phyloP scores from a whole-genome alignment of 1,140 invertebrate species.

The Drosophila subobscura region DNA sequence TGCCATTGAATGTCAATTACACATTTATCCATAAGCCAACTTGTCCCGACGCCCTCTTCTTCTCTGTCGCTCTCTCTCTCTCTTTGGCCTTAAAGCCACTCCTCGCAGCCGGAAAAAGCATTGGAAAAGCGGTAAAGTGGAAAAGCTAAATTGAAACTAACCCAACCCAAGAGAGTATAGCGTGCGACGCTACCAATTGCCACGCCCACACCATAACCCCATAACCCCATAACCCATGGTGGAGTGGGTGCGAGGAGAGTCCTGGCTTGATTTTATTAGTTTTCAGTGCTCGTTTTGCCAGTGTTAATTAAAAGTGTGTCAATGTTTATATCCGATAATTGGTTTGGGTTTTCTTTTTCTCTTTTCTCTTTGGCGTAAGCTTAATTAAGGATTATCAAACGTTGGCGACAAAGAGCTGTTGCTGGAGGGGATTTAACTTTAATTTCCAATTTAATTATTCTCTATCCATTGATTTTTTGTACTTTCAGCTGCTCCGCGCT shows the following conservation, averaged over 20 bases:
- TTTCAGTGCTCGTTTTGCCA: conserved; percentile 14
- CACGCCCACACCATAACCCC: conserved; percentile 39
- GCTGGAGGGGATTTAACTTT: not conserved
- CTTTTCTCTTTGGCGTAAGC: not conserved
- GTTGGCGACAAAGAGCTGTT: conserved; percentile 37
- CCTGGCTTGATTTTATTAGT: conserved; percentile 47
- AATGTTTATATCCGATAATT: conserved; percentile 77
- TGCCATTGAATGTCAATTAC: conserved; percentile 72
- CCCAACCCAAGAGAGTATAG: conserved; percentile 67
- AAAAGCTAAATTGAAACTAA: conserved; percentile 78
- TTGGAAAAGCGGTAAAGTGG: conserved; percentile 37
- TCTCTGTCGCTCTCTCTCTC: not conserved
- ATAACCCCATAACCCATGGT: not conserved
- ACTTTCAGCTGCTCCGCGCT: conserved; percentile 58
- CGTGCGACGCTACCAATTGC: conserved; percentile 43
- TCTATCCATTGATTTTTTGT: not conserved
- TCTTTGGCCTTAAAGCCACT: conserved; percentile 43
- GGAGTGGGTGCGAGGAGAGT: conserved; percentile 15
- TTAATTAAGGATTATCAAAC: conserved; percentile 45
- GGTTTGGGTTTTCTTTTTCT: conserved; percentile 6
- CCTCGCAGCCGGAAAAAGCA: conserved; percentile 31
- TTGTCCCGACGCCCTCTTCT: not conserved
- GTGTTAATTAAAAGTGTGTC: conserved; percentile 80
- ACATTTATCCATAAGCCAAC: conserved; percentile 51
- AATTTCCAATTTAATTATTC: conserved; percentile 57